Evolutionary conservation across 23 tunicate genomes (phyloP), one percentile per base, ranked within the genome.

Genomic region (Styela clava): DNA sequence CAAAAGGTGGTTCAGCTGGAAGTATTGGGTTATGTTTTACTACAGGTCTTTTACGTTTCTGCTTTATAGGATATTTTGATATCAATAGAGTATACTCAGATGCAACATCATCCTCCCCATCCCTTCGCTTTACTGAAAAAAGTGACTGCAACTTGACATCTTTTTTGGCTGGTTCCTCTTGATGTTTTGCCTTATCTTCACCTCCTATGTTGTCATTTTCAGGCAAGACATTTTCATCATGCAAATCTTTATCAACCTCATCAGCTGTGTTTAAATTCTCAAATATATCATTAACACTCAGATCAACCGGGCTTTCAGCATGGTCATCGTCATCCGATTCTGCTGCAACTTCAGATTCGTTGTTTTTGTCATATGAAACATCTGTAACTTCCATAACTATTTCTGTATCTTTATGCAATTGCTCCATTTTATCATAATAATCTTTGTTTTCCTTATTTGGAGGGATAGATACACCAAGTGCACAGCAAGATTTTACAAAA

Each of bases 1-100:
- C 37, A 76, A 33, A 76, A 16, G 81, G 81, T 24, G 81, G 81
- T 16, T 51, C 32, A 52, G 20, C 22, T 20, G 81, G 81, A 29
- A 76, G 44, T 1, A 76, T 25, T 21, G n/a, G 21, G 44, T 76
- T 64, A 24, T 76, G n/a, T 20, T 64, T 19, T 19, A 21, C n/a
- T 1, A 19, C 27, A 16, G 81, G 81, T 33, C 81, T 36, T 51
- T 64, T 64, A 16, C 65, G 64, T 71, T 29, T 71, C 7, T 19
- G 12, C 35, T 35, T 35, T 16, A 18, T 33, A 26, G 34, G 16
- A 19, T 35, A 35, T 3, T 71, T 35, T 3, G 35, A 34, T 71
- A 68, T 34, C 16, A 32, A 34, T 3, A 34, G 77, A 3, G 35
- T 35, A n/a, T n/a, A n/a, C n/a, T n/a, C n/a, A n/a, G n/a, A n/a